A percentile compares a stretch with the other conserved stretches of the same genome.
Conservation (phyloP, 2,797 vertebrate genomes). For the Crax fasciolata region DNA sequence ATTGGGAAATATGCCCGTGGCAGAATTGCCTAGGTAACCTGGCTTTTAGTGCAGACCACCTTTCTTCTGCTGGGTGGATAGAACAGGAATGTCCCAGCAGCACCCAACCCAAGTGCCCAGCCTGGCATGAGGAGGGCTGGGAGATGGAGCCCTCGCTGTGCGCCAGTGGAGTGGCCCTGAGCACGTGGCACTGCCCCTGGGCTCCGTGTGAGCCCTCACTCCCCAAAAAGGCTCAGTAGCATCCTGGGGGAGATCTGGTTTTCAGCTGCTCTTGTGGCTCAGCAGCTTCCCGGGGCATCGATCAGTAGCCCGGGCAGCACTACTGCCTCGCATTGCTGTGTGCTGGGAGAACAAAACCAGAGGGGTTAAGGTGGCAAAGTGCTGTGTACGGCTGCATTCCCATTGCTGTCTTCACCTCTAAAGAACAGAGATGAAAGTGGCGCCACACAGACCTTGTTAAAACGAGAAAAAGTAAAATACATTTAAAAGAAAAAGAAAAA, state of each 20-base stretch:
- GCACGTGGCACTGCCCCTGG: background rate
- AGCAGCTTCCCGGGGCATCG: accelerated
- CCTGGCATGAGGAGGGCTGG: background rate
- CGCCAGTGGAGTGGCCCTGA: too few relatives aligned
- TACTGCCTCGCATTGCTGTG: background rate
- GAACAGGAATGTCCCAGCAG: background rate
- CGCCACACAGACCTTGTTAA: background rate
- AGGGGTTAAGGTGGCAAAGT: background rate
- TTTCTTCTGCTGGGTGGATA: accelerated
- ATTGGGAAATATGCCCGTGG: accelerated
- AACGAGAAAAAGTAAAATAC: background rate
- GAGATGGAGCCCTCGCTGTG: background rate
- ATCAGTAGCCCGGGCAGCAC: background rate
- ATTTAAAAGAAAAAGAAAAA: background rate
- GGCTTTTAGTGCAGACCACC: background rate
- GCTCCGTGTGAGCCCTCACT: accelerated
- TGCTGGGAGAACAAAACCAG: background rate
- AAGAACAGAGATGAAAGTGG: background rate
- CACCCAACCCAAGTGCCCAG: background rate
- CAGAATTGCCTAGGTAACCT: background rate
- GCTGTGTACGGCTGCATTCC: background rate
- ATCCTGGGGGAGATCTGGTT: background rate
- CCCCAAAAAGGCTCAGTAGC: background rate
- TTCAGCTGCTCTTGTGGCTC: accelerated
- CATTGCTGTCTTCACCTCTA: slow-evolving; percentile 2